Evolutionary conservation across 1,140 invertebrate species (phyloP).

Genomic region (Carposina sasakii): DNA sequence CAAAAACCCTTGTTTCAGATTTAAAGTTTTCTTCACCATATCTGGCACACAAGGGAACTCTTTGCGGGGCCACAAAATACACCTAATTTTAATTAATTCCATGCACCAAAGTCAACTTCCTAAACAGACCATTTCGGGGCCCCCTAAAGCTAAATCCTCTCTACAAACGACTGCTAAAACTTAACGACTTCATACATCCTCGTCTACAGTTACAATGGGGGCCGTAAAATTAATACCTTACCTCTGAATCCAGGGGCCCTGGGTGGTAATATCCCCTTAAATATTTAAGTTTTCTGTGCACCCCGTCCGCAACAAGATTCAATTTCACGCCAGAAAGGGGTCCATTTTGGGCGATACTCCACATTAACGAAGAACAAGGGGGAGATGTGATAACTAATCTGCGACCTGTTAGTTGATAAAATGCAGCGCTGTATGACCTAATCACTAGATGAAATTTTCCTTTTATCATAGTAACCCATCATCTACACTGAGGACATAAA

Average conservation of each 20-base stretch:
- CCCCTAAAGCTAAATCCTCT: slow-evolving; percentile 38
- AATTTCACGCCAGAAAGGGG: slow-evolving; percentile 68
- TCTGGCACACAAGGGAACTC: slow-evolving; percentile 22
- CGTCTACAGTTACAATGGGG: slow-evolving; percentile 49
- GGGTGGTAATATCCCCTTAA: slow-evolving; percentile 57
- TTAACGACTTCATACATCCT: slow-evolving; percentile 61
- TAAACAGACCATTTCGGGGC: slow-evolving; percentile 17
- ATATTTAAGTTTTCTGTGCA: slow-evolving; percentile 67
- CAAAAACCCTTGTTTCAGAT: too few relatives aligned
- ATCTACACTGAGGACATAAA: too few relatives aligned
- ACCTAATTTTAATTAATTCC: slow-evolving; percentile 55
- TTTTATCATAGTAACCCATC: too few relatives aligned
- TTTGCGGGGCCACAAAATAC: slow-evolving; percentile 22
- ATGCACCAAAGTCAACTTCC: slow-evolving; percentile 30
- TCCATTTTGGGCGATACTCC: slow-evolving; percentile 51
- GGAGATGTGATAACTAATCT: too few relatives aligned
- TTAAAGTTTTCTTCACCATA: slow-evolving; percentile 32
- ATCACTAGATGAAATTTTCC: too few relatives aligned
- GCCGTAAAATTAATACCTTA: slow-evolving; percentile 67
- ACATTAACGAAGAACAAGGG: too few relatives aligned
- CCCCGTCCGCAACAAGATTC: slow-evolving; percentile 67
- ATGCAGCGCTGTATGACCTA: too few relatives aligned
- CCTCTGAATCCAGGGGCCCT: slow-evolving; percentile 49
- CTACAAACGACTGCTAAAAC: slow-evolving; percentile 54
- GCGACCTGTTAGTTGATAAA: too few relatives aligned